phyloP scores from a whole-genome alignment of 2,113 vertebrate species.

The Morone saxatilis region DNA sequence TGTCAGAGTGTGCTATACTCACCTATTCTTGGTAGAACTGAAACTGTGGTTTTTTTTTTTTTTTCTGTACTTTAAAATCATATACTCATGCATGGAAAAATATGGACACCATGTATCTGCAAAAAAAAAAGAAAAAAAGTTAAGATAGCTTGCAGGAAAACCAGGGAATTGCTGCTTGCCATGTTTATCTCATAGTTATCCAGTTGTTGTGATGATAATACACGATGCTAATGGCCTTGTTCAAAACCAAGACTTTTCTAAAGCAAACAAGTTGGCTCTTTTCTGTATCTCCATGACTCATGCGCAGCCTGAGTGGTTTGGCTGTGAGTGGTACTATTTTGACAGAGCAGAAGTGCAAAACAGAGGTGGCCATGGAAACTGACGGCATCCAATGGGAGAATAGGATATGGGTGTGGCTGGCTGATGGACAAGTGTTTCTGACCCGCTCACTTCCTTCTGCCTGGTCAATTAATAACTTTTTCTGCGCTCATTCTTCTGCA shows the following conservation, averaged over 20 bases:
- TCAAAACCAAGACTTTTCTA: constrained; percentile 30
- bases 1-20: not conserved
- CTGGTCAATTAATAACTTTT: constrained; percentile 72
- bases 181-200: constrained; percentile 18
- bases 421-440: constrained; percentile 46
- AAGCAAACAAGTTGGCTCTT: constrained; percentile 48
- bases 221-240: not conserved
- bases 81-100: not conserved
- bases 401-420: constrained; percentile 49
- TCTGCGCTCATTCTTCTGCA: constrained; percentile 1
- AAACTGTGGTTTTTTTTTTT: not conserved
- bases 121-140: not conserved
- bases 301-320: constrained; percentile 38
- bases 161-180: not conserved
- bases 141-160: not conserved
- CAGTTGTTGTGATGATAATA: constrained; percentile 33
- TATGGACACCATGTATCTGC: not conserved
- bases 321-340: constrained; percentile 62
- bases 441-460: constrained; percentile 22
- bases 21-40: not conserved
- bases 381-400: constrained; percentile 58
- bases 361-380: constrained; percentile 78
- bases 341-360: constrained; percentile 68
- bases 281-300: constrained; percentile 62
- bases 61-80: not conserved